A percentile compares a stretch with the other conserved stretches of the same genome.
These are phyloP conservation scores for Acanthacorydalis orientalis DNA, from an alignment of 2,888 invertebrate genomes.

Conservation along the genomic window DNA sequence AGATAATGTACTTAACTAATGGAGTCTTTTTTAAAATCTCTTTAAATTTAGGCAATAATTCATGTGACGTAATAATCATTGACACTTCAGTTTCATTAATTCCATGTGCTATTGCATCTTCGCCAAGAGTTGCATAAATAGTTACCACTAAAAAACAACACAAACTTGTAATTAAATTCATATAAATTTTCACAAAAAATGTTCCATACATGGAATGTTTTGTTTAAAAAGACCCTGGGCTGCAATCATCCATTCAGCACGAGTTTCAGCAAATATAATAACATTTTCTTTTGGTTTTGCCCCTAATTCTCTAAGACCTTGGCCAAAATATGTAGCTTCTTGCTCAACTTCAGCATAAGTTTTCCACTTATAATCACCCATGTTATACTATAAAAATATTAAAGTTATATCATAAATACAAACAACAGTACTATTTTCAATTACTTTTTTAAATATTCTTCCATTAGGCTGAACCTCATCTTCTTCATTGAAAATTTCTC, in stretches of 20 bases:
- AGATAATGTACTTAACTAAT: slow-evolving; percentile 60
- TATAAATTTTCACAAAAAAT: neutral
- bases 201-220: slow-evolving; percentile 55
- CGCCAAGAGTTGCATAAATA: slow-evolving; percentile 91
- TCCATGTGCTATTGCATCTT: slow-evolving; percentile 91
- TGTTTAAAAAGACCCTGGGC: slow-evolving; percentile 93
- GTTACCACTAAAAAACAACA: slow-evolving; percentile 57
- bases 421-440: neutral
- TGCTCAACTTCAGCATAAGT: slow-evolving; percentile 61
- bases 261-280: slow-evolving; percentile 92
- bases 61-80: slow-evolving; percentile 83
- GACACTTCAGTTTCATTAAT: slow-evolving; percentile 93
- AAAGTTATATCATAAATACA: neutral
- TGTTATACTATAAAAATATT: slow-evolving; percentile 48
- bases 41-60: slow-evolving; percentile 81
- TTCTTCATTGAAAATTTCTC: slow-evolving; percentile 80
- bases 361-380: slow-evolving; percentile 89
- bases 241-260: slow-evolving; percentile 95
- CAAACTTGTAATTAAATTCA: neutral
- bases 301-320: slow-evolving; percentile 69
- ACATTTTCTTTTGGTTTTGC: slow-evolving; percentile 56
- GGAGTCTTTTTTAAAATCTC: slow-evolving; percentile 56
- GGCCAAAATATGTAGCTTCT: slow-evolving; percentile 63
- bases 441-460: slow-evolving; percentile 84
- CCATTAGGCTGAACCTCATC: slow-evolving; percentile 92